Base-by-base conservation (phyloP, 2,888 invertebrate genomes). In the Acrocyrtus sp. region DNA sequence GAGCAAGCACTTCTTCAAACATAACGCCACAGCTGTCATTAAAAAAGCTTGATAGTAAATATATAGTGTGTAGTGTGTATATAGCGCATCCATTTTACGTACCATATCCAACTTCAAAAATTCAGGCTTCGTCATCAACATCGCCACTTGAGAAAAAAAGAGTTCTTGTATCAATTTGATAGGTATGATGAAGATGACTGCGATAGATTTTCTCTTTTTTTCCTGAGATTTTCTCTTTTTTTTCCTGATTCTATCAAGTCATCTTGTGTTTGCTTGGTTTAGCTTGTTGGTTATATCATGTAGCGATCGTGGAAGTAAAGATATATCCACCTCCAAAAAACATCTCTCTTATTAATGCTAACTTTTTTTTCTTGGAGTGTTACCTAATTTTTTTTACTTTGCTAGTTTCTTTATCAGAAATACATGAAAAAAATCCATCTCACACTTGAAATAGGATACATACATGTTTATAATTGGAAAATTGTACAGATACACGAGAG, bases 391-490 rank as follows among this genome's bases (percentile, higher is more conserved):
- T 57, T 68, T 53, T 51, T 6, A 53, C n/a, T 22, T 43, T 26
- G 50, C 62, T 63, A 24, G 39, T 43, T 41, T 48, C 48, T 60
- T 29, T 3, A n/a, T n/a, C n/a, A n/a, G n/a, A n/a, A n/a, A n/a
- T n/a, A 47, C 21, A 61, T 21, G 27, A n/a, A 48, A 61, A 43
- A 34, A 61, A 21, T 53, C 56, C 56, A 57, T 56, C 15, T 39
- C 41, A 53, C 51, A n/a, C n/a, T n/a, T 68, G 68, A 68, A 68
- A 68, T 61, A n/a, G 47, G 68, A 68, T 68, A 68, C 57, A n/a
- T n/a, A n/a, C n/a, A 66, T 60, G 48, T 61, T 60, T 61, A 61
- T 60, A 68, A 68, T 68, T 68, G 53, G 39, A 68, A 68, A 68
- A 68, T n/a, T 68, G 60, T 50, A 43, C 22, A 68, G 68, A 47